A percentile compares a stretch with the other conserved stretches of the same genome.
phyloP scores from a whole-genome alignment of 2,888 invertebrate species.

The Eupithecia pulchellata region DNA sequence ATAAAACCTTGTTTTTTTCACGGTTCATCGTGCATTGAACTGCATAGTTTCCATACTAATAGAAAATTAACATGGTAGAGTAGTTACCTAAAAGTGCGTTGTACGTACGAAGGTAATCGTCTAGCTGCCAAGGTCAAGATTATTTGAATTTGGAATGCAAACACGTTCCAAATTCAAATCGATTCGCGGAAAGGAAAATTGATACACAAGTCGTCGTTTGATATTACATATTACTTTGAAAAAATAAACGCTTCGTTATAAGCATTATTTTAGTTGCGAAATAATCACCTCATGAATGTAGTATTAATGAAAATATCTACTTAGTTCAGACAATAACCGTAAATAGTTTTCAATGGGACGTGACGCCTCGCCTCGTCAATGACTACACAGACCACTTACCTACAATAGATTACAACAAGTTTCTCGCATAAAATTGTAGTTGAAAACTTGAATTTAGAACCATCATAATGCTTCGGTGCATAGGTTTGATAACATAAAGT shows the following conservation, averaged over 20 bases:
- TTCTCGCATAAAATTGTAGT: conserved; percentile 24
- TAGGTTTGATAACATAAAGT: not conserved
- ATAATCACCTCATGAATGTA: conserved; percentile 9
- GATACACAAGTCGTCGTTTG: not conserved
- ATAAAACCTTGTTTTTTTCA: conserved; percentile 14
- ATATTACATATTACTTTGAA: not conserved
- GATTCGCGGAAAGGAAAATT: conserved; percentile 6
- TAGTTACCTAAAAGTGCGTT: conserved; percentile 13
- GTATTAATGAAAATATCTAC: not conserved
- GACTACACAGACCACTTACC: not conserved
- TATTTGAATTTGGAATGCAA: conserved; percentile 12
- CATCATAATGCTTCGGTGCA: not conserved
- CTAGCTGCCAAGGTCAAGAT: conserved; percentile 15
- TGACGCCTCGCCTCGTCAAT: not conserved
- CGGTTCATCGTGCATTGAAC: conserved; percentile 17
- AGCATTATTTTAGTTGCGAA: not conserved
- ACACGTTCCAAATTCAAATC: conserved; percentile 11
- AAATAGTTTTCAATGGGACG: conserved; percentile 9
- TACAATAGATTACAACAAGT: conserved; percentile 13
- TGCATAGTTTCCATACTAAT: conserved; percentile 21
- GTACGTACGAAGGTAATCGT: conserved; percentile 11
- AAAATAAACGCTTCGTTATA: conserved; percentile 2
- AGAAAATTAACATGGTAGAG: conserved; percentile 8
- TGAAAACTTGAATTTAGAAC: conserved; percentile 16
- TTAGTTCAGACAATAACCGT: conserved; percentile 4